phyloP scores from a whole-genome alignment of 1,140 invertebrate species.

The Drosophila azteca region DNA sequence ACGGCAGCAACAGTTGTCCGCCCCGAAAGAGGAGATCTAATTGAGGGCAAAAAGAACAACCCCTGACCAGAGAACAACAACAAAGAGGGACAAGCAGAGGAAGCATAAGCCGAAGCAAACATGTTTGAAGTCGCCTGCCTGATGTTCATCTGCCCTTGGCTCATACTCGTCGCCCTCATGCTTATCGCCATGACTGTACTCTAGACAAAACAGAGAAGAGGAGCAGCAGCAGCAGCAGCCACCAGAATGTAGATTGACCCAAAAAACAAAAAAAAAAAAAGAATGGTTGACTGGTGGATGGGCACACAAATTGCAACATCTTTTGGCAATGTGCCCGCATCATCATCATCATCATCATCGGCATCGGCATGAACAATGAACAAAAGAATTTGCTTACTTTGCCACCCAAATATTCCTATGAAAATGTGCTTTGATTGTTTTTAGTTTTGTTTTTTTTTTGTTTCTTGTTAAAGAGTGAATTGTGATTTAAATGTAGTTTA shows the following conservation, averaged over 20 bases:
- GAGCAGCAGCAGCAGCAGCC: background rate
- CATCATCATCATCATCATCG: no score
- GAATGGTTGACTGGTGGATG: conserved; percentile 10
- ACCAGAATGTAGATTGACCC: conserved; percentile 12
- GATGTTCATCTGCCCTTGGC: conserved; percentile 82
- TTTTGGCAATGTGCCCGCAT: conserved; percentile 50
- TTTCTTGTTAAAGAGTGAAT: conserved; percentile 39
- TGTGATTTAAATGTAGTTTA: conserved; percentile 69
- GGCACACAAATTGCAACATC: conserved; percentile 66
- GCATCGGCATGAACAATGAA: conserved; percentile 12
- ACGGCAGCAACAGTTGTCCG: background rate
- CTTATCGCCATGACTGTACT: conserved; percentile 80
- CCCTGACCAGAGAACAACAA: conserved; percentile 10
- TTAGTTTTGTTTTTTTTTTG: conserved; percentile 28
- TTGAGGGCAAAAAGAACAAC: background rate
- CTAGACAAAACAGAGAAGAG: conserved; percentile 34
- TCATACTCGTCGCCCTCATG: conserved; percentile 76
- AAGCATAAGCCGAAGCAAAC: conserved; percentile 34
- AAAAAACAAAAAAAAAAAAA: no score
- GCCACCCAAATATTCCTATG: conserved; percentile 55
- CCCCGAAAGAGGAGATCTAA: conserved; percentile 9
- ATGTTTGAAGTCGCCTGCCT: conserved; percentile 81
- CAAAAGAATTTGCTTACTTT: conserved; percentile 14
- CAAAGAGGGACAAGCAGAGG: background rate
- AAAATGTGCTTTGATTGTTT: conserved; percentile 50